Evolutionary conservation across 2,113 vertebrate genomes (phyloP).

Genomic region (Xerus inauris): DNA sequence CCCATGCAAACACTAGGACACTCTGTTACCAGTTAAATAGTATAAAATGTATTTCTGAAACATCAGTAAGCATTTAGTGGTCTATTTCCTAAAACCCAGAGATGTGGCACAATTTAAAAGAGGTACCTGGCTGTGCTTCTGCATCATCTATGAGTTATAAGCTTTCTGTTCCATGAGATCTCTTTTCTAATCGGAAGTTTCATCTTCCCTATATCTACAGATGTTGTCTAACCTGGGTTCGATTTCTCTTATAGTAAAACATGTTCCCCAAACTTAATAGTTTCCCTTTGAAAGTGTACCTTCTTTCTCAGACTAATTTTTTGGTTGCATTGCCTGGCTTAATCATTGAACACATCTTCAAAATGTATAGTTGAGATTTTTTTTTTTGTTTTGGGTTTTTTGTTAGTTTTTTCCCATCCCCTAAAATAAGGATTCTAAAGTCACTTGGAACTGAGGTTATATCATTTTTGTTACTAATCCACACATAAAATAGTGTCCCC

Average conservation of each 20-base stretch:
- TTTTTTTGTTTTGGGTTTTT: background rate
- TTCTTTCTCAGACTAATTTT: constrained; percentile 52
- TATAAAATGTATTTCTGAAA: background rate
- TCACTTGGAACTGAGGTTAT: background rate
- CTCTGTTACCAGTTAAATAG: background rate
- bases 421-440: constrained; percentile 1
- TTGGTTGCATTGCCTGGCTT: background rate
- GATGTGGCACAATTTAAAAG: background rate
- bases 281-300: constrained; percentile 14
- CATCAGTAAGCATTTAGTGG: background rate
- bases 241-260: background rate
- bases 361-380: constrained; percentile 22
- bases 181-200: background rate
- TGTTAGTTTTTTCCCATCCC: background rate
- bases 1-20: background rate
- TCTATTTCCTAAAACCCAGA: background rate
- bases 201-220: background rate
- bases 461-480: constrained; percentile 5
- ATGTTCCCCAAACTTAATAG: background rate
- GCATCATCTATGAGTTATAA: too few relatives aligned
- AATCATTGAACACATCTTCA: background rate
- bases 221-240: background rate
- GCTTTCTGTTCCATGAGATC: background rate
- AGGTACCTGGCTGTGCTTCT: background rate
- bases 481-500: background rate